Conservation (phyloP, 2,113 vertebrate species). For the Serinus canaria region DNA sequence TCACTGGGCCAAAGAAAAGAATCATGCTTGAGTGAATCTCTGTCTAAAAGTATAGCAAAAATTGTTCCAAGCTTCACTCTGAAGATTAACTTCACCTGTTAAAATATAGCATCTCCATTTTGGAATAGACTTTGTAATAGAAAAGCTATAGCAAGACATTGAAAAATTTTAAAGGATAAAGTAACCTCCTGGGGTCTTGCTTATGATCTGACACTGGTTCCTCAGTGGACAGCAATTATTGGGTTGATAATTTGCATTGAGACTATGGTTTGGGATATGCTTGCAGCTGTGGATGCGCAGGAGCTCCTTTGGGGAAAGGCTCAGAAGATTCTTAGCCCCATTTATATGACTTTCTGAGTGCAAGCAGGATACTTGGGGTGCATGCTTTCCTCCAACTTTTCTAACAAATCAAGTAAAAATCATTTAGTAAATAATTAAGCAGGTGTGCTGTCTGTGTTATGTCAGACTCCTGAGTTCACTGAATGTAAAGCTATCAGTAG, state of each 20-base stretch:
- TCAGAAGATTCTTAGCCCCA: background rate
- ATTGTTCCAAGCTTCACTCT: background rate
- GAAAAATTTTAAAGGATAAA: background rate
- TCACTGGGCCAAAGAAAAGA: background rate
- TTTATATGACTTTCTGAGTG: background rate
- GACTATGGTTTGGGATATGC: background rate
- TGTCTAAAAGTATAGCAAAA: background rate
- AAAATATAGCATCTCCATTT: background rate
- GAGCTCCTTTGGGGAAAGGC: background rate
- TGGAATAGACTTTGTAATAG: background rate
- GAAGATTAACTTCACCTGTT: background rate
- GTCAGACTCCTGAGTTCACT: background rate
- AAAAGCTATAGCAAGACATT: background rate
- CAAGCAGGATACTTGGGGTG: background rate
- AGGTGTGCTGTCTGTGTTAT: background rate
- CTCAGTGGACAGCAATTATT: accelerated
- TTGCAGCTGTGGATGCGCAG: background rate
- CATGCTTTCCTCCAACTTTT: background rate
- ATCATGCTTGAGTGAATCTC: background rate
- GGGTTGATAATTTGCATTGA: background rate
- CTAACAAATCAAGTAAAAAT: background rate
- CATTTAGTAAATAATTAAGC: background rate
- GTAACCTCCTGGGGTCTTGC: background rate
- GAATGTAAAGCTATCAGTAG: background rate
- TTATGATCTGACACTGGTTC: background rate